A percentile compares a stretch with the other conserved stretches of the same genome.
Conservation (phyloP, 2,888 invertebrate genomes). For the Meteorus cinctellus region DNA sequence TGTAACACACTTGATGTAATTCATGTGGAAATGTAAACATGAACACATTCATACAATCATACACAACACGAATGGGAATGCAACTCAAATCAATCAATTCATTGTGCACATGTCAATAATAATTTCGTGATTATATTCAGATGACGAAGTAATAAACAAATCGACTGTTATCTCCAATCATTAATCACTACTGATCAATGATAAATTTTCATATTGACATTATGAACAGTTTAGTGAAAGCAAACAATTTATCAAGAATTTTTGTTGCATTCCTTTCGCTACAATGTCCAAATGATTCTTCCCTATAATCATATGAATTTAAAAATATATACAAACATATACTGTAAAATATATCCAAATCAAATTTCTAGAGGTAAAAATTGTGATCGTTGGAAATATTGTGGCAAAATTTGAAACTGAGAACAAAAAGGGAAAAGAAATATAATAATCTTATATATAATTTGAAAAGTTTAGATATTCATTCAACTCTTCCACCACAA, state of each 20-base stretch:
- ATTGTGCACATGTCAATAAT: not conserved
- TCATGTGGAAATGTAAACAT: not conserved
- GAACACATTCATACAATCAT: not conserved
- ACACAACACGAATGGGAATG: not conserved
- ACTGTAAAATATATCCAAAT: conserved; percentile 35
- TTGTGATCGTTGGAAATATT: conserved; percentile 50
- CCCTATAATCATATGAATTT: not conserved
- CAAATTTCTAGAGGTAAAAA: conserved; percentile 40
- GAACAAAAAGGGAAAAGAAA: conserved; percentile 34
- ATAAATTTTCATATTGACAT: conserved; percentile 36
- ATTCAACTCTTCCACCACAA: not conserved
- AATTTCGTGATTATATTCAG: conserved; percentile 22
- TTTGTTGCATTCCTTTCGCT: conserved; percentile 28
- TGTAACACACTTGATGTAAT: not conserved
- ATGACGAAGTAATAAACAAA: conserved; percentile 29
- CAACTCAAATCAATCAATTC: conserved; percentile 17
- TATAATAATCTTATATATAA: conserved; percentile 43
- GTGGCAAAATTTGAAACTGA: conserved; percentile 16
- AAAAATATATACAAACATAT: conserved; percentile 22
- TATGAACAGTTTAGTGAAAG: not conserved
- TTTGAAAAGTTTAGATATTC: conserved; percentile 27
- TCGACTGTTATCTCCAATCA: conserved; percentile 11
- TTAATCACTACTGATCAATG: conserved; percentile 34
- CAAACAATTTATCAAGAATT: conserved; percentile 14
- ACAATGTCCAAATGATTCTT: not conserved